phyloP scores from a whole-genome alignment of 1,140 invertebrate species.

The Carposina sasakii region DNA sequence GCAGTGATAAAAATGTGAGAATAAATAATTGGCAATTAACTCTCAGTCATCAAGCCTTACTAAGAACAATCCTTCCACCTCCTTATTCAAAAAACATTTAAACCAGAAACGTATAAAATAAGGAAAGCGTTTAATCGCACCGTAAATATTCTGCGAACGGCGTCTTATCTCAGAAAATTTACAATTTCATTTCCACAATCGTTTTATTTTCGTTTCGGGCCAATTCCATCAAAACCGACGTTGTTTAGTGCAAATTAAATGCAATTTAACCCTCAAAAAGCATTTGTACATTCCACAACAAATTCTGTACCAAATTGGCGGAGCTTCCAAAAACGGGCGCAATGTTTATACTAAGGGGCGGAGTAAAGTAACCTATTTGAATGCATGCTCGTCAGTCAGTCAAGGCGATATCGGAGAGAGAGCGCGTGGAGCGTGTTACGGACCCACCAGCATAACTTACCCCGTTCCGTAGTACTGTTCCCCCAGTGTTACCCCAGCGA shows the following conservation, averaged over 20 bases:
- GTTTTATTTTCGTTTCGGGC: slow-evolving; percentile 17
- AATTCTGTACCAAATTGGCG: slow-evolving; percentile 66
- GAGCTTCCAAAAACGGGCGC: slow-evolving; percentile 40
- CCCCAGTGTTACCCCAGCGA: no score
- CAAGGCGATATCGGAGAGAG: slow-evolving; percentile 74
- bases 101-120: no score
- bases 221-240: slow-evolving; percentile 44
- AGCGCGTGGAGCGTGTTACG: slow-evolving; percentile 44
- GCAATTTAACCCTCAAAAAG: slow-evolving; percentile 63
- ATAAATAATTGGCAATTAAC: no score
- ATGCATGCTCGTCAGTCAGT: slow-evolving; percentile 80
- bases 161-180: no score
- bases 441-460: slow-evolving; percentile 31
- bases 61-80: no score
- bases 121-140: no score
- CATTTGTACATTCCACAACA: slow-evolving; percentile 63
- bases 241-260: slow-evolving; percentile 68
- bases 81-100: no score
- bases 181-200: slow-evolving; percentile 28
- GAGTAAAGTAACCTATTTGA: slow-evolving; percentile 79
- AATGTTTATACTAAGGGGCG: slow-evolving; percentile 60
- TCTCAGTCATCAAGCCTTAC: no score
- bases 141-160: no score
- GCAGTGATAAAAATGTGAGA: no score
- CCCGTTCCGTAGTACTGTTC: no score